phyloP scores from a whole-genome alignment of 2,797 vertebrate genomes.

The Gambusia yucatana region DNA sequence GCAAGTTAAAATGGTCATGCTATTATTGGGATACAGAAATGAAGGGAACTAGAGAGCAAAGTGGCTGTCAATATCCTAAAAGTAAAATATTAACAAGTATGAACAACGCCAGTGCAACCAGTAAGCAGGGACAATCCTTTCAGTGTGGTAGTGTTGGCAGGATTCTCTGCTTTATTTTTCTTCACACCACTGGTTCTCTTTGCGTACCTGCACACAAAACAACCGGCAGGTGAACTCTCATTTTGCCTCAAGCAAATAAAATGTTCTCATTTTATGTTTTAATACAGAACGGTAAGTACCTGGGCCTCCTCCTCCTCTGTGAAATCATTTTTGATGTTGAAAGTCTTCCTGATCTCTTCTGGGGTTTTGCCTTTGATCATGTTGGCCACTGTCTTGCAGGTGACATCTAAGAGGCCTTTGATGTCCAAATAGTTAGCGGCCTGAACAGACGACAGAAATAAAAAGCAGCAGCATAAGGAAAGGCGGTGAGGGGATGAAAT shows the following conservation, averaged over 20 bases:
- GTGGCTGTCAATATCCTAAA: constrained; percentile 84
- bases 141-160: constrained; percentile 85
- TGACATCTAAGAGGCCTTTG: constrained; percentile 95
- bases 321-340: constrained; percentile 99
- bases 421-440: constrained; percentile 99
- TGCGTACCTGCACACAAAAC: constrained; percentile 87
- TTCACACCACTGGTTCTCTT: constrained; percentile 99
- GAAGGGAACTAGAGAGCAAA: constrained; percentile 39
- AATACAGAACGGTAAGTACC: constrained; percentile 75
- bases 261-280: background rate
- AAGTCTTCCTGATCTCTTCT: constrained; percentile 99
- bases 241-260: background rate
- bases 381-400: constrained; percentile 96
- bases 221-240: background rate
- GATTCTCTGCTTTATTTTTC: constrained; percentile 88
- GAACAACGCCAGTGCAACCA: constrained; percentile 98
- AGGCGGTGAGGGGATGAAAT: background rate
- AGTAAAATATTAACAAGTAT: constrained; percentile 96
- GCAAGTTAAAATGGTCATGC: constrained; percentile 87
- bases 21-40: constrained; percentile 80
- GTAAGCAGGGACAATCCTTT: constrained; percentile 88
- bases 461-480: background rate
- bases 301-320: constrained; percentile 99
- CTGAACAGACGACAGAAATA: constrained; percentile 70
- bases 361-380: constrained; percentile 99